These are phyloP conservation scores for Acropora yongei DNA, from an alignment of 64 coral and sea anemone species.

Conservation along the genomic window DNA sequence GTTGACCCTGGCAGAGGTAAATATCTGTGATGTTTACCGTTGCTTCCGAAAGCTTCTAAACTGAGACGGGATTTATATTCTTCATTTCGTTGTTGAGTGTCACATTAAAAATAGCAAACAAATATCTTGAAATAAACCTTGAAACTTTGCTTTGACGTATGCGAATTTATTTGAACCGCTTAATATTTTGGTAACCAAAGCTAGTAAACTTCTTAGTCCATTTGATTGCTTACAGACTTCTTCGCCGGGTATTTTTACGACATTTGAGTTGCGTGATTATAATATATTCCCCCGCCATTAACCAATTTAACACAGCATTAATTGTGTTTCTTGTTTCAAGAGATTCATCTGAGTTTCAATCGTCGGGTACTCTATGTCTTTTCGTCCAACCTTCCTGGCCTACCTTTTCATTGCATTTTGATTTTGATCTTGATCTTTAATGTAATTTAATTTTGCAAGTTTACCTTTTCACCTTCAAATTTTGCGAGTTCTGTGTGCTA, in stretches of 20 bases:
- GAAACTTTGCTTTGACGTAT: no score
- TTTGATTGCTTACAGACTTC: no score
- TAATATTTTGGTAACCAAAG: no score
- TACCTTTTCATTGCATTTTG: background rate
- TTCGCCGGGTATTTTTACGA: no score
- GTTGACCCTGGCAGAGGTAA: constrained; percentile 16
- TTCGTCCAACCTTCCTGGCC: background rate
- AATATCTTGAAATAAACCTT: no score
- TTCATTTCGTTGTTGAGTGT: background rate
- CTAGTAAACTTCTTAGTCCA: no score
- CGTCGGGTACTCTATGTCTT: background rate
- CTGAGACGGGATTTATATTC: background rate
- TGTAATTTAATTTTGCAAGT: no score
- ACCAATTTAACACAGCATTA: background rate
- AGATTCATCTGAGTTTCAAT: background rate
- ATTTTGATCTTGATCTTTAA: background rate
- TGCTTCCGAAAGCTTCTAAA: background rate
- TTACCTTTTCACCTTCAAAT: no score
- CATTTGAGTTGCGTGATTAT: constrained; percentile 4
- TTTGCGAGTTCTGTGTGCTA: no score
- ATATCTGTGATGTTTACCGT: background rate
- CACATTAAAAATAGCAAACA: background rate
- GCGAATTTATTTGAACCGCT: no score
- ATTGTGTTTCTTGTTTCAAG: background rate
- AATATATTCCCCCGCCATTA: background rate